Percentiles rank a stretch among this genome's conserved stretches.
Conservation (phyloP, 1,140 invertebrate species). For the Maconellicoccus hirsutus region DNA sequence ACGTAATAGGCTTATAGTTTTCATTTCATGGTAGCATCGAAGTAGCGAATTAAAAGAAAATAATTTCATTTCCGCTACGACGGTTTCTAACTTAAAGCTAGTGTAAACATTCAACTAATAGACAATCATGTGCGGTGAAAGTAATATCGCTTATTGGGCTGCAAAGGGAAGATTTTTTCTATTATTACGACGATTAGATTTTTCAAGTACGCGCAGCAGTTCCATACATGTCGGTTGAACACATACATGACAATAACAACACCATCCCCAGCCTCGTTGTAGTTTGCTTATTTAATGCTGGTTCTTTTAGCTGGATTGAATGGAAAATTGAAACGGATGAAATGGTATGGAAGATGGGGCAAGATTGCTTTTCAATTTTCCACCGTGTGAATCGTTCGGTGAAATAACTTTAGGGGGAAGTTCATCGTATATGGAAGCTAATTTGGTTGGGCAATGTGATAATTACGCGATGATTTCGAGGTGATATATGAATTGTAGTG, state of each 20-base stretch:
- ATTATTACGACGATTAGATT: neutral
- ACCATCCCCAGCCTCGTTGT: neutral
- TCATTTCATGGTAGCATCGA: too few relatives aligned
- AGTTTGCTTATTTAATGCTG: neutral
- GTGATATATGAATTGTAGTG: too few relatives aligned
- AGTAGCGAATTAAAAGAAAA: neutral
- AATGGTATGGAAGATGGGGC: neutral
- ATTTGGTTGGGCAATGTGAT: too few relatives aligned
- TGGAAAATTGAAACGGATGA: neutral
- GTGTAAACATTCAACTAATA: neutral
- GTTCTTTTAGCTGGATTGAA: neutral
- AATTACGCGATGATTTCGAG: too few relatives aligned
- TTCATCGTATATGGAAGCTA: too few relatives aligned
- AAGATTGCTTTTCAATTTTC: neutral
- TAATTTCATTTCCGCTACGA: neutral
- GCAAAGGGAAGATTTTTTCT: conserved; percentile 2
- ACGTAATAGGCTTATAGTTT: too few relatives aligned
- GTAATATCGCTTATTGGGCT: neutral
- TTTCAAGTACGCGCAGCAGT: neutral
- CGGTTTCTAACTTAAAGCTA: neutral
- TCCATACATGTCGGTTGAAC: neutral
- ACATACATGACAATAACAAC: neutral
- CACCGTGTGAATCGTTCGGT: neutral
- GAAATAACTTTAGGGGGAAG: too few relatives aligned
- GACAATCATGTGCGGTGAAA: neutral